Base-by-base conservation (phyloP, 2,113 vertebrate species). In the Erinaceus europaeus region DNA sequence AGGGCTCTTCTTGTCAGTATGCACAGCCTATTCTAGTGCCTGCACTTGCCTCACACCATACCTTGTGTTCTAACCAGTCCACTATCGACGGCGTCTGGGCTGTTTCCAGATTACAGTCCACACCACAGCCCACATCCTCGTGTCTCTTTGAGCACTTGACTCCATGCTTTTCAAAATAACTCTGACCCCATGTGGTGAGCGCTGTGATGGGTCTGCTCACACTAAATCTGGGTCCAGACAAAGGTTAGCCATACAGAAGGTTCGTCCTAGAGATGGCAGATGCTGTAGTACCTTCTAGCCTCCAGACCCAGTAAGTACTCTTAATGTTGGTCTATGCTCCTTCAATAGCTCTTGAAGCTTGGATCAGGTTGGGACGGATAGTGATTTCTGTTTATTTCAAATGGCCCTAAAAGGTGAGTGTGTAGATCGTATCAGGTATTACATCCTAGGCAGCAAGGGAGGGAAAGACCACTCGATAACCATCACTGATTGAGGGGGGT, bases 351-450 rank as follows among this genome's bases (percentile, higher is more conserved):
- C n/a, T 72, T 46, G 59, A 46, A 2, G 1, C 12, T 14, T 42
- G 42, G 21, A 9, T 71, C 21, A 87, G n/a, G 55, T 81, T 76
- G 84, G 48, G 18, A 27, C 77, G 15, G 5, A 40, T 25, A 1
- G 1, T 44, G 44, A 48, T 80, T 86, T 81, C 55, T 57, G 32
- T 68, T 78, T 57, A 83, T 74, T 69, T 69, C 46, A 89, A 86
- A 80, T 89, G 59, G 23, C 34, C 25, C 15, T 6, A 59, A 90
- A 34, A 86, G 46, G 29, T 3, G 48, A 59, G 25, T 7, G 1
- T 76, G n/a, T 21, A 61, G 25, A 27, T 27, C 73, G 27, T 65
- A 48, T 46, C 73, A 74, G 73, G 61, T 53, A 50, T 25, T 75
- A 34, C 2, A 1, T 10, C 11, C 61, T 69, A 36, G 44, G 44